A percentile compares a stretch with the other conserved stretches of the same genome.
These are phyloP conservation scores for Hesperia comma DNA, from an alignment of 2,888 invertebrate species.

Conservation along the genomic window DNA sequence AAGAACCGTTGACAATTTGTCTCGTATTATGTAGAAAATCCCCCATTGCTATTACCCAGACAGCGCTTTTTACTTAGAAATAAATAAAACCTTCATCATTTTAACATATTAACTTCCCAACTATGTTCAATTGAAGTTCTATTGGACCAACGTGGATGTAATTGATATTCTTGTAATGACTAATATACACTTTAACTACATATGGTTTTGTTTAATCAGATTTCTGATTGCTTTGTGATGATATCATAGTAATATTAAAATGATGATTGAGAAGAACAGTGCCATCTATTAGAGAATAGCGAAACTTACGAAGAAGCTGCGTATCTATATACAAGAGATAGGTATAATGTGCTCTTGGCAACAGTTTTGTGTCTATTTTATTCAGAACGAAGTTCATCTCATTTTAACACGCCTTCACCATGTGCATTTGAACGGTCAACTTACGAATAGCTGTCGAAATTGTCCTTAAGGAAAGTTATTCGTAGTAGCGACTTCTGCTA, in stretches of 20 bases:
- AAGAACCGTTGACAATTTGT: conserved; percentile 57
- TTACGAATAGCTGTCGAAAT: neutral
- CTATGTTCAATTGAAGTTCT: neutral
- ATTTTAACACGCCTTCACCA: conserved; percentile 53
- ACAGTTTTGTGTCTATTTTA: conserved; percentile 60
- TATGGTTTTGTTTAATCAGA: neutral
- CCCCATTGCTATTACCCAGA: neutral
- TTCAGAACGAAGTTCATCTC: conserved; percentile 71
- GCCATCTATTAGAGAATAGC: conserved; percentile 74
- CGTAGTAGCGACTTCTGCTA: neutral
- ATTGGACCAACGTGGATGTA: neutral
- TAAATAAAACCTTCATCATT: too few relatives aligned
- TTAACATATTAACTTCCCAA: neutral
- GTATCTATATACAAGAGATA: conserved; percentile 43
- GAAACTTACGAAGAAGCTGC: conserved; percentile 44
- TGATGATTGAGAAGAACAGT: conserved; percentile 36
- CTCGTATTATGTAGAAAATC: conserved; percentile 4
- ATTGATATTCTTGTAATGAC: neutral
- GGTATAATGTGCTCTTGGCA: conserved; percentile 76
- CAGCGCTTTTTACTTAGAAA: too few relatives aligned
- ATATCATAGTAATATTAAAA: conserved; percentile 3
- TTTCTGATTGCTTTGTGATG: neutral
- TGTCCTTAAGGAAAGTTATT: conserved; percentile 21
- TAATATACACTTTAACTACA: neutral
- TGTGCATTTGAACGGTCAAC: conserved; percentile 28